phyloP scores from a whole-genome alignment of 2,888 invertebrate genomes.

The Sisyra terminalis region DNA sequence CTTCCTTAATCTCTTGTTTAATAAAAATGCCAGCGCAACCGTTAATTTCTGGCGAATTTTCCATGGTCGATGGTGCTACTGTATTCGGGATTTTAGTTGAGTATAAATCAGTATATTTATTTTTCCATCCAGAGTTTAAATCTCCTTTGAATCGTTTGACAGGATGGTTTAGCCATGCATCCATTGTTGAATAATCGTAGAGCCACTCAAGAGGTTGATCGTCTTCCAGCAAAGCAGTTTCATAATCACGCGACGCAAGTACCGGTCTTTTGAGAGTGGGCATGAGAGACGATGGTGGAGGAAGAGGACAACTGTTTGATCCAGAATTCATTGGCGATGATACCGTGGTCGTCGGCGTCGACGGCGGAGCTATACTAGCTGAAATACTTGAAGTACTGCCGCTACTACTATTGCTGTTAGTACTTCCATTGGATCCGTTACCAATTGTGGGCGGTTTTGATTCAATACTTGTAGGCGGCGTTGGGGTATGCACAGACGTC shows the following conservation, averaged over 20 bases:
- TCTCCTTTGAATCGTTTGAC: conserved; percentile 72
- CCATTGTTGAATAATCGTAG: conserved; percentile 75
- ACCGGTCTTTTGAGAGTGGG: conserved; percentile 51
- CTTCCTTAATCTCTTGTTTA: conserved; percentile 44
- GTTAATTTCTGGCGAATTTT: conserved; percentile 17
- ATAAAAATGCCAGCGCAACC: conserved; percentile 15
- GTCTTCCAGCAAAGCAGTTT: conserved; percentile 64
- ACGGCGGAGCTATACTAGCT: conserved; percentile 12
- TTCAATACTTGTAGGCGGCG: conserved; percentile 20
- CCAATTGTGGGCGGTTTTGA: conserved; percentile 17
- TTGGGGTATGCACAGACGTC: conserved; percentile 20
- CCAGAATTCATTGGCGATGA: conserved; percentile 6
- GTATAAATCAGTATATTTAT: conserved; percentile 25
- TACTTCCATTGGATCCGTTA: conserved; percentile 13
- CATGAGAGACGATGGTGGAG: conserved; percentile 6
- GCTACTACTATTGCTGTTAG: background rate
- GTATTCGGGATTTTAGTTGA: conserved; percentile 20
- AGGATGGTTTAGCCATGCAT: conserved; percentile 81
- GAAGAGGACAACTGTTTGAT: background rate
- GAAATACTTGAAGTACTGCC: background rate
- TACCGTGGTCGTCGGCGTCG: conserved; percentile 20
- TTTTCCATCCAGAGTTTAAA: conserved; percentile 24
- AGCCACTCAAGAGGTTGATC: conserved; percentile 63
- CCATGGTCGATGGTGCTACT: conserved; percentile 15
- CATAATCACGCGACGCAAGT: conserved; percentile 61